These are phyloP conservation scores for Agapetus fuscipes DNA, from an alignment of 2,888 invertebrate genomes.

Conservation along the genomic window DNA sequence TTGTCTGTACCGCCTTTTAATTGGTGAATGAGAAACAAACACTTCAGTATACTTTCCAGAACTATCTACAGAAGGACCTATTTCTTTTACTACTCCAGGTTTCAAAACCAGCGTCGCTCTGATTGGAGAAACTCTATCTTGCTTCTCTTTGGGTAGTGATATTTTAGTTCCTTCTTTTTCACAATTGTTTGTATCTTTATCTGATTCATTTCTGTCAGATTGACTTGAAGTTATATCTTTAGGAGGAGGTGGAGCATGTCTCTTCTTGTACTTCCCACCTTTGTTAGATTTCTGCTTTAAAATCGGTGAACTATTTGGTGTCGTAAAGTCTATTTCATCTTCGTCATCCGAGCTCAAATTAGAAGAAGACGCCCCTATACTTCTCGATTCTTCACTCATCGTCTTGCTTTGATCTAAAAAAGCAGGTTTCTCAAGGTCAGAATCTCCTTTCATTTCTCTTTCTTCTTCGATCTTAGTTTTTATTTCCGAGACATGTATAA, in stretches of 20 bases:
- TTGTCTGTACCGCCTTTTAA: conserved; percentile 4
- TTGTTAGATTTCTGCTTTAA: conserved; percentile 32
- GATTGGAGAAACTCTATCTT: conserved; percentile 29
- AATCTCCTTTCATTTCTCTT: too few species aligned
- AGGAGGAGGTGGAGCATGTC: conserved; percentile 39
- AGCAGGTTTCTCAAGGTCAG: conserved; percentile 2
- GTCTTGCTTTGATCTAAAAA: conserved; percentile 5
- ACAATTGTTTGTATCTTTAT: conserved; percentile 13
- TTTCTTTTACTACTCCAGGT: conserved; percentile 32
- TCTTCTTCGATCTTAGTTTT: too few species aligned
- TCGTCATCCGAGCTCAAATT: conserved; percentile 31
- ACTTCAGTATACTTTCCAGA: conserved; percentile 11
- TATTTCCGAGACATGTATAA: too few species aligned
- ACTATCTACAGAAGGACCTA: conserved; percentile 24
- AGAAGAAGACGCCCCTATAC: conserved; percentile 24
- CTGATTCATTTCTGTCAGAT: conserved; percentile 15
- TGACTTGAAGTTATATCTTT: conserved; percentile 3
- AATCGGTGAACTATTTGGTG: conserved; percentile 40
- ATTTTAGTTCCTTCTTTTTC: conserved; percentile 25
- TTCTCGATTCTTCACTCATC: conserved; percentile 24
- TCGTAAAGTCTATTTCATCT: conserved; percentile 38
- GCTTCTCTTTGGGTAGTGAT: conserved; percentile 29
- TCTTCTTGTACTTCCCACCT: conserved; percentile 39
- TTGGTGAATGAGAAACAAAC: conserved; percentile 2
- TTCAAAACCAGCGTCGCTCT: conserved; percentile 41